Conservation (phyloP, 2,888 invertebrate genomes). For the Seladonia tumulorum region DNA sequence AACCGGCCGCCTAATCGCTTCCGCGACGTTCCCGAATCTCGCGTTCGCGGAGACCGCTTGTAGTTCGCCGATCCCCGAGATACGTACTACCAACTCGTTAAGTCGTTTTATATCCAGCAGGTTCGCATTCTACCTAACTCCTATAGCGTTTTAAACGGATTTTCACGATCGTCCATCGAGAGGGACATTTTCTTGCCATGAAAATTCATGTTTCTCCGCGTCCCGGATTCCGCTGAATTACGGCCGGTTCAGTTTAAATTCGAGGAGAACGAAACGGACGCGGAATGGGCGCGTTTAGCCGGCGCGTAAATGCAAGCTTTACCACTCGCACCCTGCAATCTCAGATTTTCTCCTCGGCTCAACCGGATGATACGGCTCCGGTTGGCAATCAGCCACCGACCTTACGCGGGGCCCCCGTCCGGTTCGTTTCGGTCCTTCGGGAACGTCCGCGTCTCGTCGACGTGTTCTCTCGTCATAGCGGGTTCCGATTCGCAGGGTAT, state of each 20-base stretch:
- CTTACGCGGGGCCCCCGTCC: slow-evolving; percentile 53
- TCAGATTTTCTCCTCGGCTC: slow-evolving; percentile 26
- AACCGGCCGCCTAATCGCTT: slow-evolving; percentile 26
- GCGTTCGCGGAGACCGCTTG: neutral
- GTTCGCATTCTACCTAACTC: neutral
- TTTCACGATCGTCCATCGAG: too few species aligned
- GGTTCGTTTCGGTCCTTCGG: slow-evolving; percentile 36
- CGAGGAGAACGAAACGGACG: neutral
- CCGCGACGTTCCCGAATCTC: slow-evolving; percentile 39
- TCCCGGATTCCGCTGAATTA: neutral
- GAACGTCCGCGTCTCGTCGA: slow-evolving; percentile 41
- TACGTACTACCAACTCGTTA: neutral
- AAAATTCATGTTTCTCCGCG: neutral
- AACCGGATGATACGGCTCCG: slow-evolving; percentile 34
- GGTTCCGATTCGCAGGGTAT: slow-evolving; percentile 48
- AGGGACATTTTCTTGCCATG: neutral
- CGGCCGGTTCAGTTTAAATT: neutral
- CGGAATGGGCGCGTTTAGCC: neutral
- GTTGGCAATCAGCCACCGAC: slow-evolving; percentile 59
- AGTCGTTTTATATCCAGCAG: neutral
- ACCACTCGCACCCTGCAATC: slow-evolving; percentile 36
- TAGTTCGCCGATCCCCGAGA: neutral
- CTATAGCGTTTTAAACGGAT: too few species aligned
- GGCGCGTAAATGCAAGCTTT: neutral
- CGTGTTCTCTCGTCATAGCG: slow-evolving; percentile 45